These are phyloP conservation scores for Bathynomus jamesi DNA, from an alignment of 1,140 invertebrate genomes.

Conservation along the genomic window DNA sequence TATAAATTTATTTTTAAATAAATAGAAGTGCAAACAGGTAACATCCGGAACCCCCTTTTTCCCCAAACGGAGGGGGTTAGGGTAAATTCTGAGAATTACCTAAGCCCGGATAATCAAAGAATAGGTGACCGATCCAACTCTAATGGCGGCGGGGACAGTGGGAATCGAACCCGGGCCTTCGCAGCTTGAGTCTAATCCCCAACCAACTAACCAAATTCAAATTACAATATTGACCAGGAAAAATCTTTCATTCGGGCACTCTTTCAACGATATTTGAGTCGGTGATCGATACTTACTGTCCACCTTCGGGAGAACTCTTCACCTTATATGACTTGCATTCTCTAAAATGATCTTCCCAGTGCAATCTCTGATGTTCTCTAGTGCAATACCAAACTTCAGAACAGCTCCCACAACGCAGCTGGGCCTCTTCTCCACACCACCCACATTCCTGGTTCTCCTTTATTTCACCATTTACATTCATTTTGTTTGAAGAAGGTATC, in stretches of 20 bases:
- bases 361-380: conserved; percentile 42
- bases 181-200: too few relatives aligned
- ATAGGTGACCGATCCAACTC: too few relatives aligned
- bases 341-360: conserved; percentile 46
- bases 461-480: too few relatives aligned
- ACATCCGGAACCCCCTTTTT: neutral
- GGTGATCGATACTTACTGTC: conserved; percentile 40
- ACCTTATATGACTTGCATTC: conserved; percentile 43
- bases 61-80: neutral
- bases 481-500: too few relatives aligned
- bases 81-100: too few relatives aligned
- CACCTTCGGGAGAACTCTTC: conserved; percentile 38
- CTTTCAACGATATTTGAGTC: neutral
- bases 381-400: conserved; percentile 41
- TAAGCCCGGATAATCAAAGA: neutral
- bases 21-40: neutral
- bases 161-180: too few relatives aligned
- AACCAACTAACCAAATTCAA: too few relatives aligned
- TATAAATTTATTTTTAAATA: neutral
- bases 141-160: too few relatives aligned
- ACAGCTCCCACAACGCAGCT: conserved; percentile 41
- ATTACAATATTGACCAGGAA: too few relatives aligned
- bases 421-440: conserved; percentile 37
- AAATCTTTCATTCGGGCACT: too few relatives aligned
- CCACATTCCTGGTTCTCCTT: too few relatives aligned